phyloP scores from a whole-genome alignment of 2,888 invertebrate genomes.

The Volucella bombylans region DNA sequence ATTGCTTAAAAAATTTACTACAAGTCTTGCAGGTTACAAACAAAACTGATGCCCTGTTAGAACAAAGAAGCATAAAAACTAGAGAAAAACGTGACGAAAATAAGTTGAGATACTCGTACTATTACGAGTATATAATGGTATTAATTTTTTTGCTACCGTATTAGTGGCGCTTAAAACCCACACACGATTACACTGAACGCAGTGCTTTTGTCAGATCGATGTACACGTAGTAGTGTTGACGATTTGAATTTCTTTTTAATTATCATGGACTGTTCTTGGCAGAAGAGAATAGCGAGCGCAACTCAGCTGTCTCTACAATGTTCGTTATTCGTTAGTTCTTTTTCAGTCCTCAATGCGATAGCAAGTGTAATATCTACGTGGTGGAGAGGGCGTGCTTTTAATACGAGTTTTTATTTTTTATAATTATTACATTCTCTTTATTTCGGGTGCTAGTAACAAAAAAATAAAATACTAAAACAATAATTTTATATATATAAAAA shows the following conservation, averaged over 20 bases:
- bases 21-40: not conserved
- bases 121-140: not conserved
- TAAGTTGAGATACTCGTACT: conserved; percentile 1
- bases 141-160: conserved; percentile 35
- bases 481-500: not conserved
- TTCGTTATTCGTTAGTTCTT: conserved; percentile 45
- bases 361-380: conserved; percentile 32
- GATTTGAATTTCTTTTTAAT: conserved; percentile 36
- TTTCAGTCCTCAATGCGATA: conserved; percentile 57
- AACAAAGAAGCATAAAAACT: not conserved
- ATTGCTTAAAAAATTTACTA: not conserved
- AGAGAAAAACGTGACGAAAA: not conserved
- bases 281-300: conserved; percentile 29
- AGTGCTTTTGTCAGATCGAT: conserved; percentile 11
- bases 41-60: no score
- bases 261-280: not conserved
- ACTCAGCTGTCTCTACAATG: conserved; percentile 12
- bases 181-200: conserved; percentile 54
- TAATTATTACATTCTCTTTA: conserved; percentile 24
- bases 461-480: conserved; percentile 1
- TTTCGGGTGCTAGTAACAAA: conserved; percentile 56
- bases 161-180: conserved; percentile 27
- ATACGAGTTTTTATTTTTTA: conserved; percentile 14
- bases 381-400: conserved; percentile 25
- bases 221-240: conserved; percentile 32